phyloP scores from a whole-genome alignment of 2,113 vertebrate genomes.

The Calonectris borealis region DNA sequence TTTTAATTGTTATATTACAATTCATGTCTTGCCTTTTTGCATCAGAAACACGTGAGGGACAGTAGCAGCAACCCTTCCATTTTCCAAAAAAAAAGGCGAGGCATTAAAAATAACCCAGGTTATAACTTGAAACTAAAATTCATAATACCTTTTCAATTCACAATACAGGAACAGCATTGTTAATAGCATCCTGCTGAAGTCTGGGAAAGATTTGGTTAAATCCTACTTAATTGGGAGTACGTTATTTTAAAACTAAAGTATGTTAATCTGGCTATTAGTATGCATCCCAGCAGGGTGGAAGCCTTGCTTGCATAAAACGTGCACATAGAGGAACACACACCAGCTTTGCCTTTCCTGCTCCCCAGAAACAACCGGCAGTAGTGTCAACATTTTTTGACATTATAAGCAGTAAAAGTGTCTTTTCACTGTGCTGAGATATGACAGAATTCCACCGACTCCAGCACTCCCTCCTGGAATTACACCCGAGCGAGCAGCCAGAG shows the following conservation, averaged over 20 bases:
- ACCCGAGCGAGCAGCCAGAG: neutral
- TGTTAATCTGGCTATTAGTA: neutral
- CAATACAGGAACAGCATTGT: neutral
- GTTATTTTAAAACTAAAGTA: constrained; percentile 1
- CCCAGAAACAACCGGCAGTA: neutral
- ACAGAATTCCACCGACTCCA: neutral
- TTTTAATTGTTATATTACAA: neutral
- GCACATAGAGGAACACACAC: neutral
- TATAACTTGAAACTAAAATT: neutral
- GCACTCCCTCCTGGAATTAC: neutral
- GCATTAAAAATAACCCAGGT: neutral
- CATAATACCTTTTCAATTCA: neutral
- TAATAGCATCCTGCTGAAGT: neutral
- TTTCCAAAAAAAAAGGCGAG: neutral
- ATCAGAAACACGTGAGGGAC: neutral
- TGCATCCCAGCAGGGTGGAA: neutral
- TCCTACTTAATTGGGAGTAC: neutral
- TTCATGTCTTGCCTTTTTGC: neutral
- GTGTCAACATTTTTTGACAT: neutral
- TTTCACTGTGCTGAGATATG: neutral
- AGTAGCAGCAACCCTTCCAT: neutral
- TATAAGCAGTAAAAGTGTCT: neutral
- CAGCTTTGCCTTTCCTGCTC: neutral
- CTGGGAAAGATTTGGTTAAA: neutral
- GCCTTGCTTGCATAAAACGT: neutral